Percentiles rank a stretch among this genome's conserved stretches.
Conservation (phyloP, 1,140 invertebrate species). For the Halyomorpha halys region DNA sequence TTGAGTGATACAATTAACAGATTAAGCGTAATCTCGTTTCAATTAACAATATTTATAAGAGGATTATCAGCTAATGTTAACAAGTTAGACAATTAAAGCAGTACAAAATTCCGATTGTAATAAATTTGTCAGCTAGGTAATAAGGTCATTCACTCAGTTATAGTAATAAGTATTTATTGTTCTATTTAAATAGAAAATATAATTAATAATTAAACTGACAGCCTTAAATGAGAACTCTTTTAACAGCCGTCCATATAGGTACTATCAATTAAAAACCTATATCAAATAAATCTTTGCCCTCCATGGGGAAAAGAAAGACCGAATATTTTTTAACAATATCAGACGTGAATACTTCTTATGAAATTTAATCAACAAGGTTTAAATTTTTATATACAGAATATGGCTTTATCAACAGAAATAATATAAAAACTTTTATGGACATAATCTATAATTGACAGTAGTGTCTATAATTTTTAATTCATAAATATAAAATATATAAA, state of each 20-base stretch:
- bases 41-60: conserved; percentile 10
- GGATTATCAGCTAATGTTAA: too few relatives aligned
- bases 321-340: too few relatives aligned
- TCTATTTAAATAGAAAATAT: too few relatives aligned
- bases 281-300: too few relatives aligned
- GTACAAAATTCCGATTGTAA: too few relatives aligned
- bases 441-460: conserved; percentile 17
- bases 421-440: not conserved
- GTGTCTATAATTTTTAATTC: conserved; percentile 9
- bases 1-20: conserved; percentile 8
- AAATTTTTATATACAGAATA: conserved; percentile 1
- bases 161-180: too few relatives aligned
- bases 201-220: not conserved
- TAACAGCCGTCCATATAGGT: not conserved
- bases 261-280: too few relatives aligned
- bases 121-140: too few relatives aligned
- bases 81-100: too few relatives aligned
- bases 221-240: not conserved
- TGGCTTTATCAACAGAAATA: conserved; percentile 1
- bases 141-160: too few relatives aligned
- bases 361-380: not conserved
- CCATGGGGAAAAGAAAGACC: too few relatives aligned
- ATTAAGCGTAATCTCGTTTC: conserved; percentile 8
- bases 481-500: conserved; percentile 19
- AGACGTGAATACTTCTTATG: too few relatives aligned